A percentile compares a stretch with the other conserved stretches of the same genome.
These are phyloP conservation scores for Acropora yongei DNA, from an alignment of 64 coral and sea anemone species.

Conservation along the genomic window DNA sequence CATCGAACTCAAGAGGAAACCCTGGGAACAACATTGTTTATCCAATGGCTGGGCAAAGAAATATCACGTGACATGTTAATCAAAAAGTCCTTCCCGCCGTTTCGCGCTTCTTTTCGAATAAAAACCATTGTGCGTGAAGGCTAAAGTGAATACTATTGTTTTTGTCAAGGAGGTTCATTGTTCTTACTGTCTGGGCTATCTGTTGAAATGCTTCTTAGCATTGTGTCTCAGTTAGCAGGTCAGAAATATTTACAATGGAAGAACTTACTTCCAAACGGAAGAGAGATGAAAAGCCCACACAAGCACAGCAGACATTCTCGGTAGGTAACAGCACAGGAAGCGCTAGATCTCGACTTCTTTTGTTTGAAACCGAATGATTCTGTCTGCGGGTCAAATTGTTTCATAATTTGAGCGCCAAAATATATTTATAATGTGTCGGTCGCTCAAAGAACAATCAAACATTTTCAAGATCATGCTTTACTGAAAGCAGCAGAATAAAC, in stretches of 20 bases:
- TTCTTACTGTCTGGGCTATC: slow-evolving; percentile 52
- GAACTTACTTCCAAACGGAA: slow-evolving; percentile 44
- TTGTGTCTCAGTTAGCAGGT: slow-evolving; percentile 46
- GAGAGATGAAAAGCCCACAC: slow-evolving; percentile 25
- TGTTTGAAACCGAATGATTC: slow-evolving; percentile 28
- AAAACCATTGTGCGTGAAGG: slow-evolving; percentile 7
- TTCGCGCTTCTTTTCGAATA: slow-evolving; percentile 51
- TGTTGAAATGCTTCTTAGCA: slow-evolving; percentile 55
- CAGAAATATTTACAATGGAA: slow-evolving; percentile 56
- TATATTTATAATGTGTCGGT: background rate
- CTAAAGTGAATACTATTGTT: slow-evolving; percentile 1
- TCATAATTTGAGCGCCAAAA: slow-evolving; percentile 31
- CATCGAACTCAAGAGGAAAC: background rate
- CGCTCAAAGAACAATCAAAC: slow-evolving; percentile 9
- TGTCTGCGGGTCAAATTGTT: slow-evolving; percentile 9
- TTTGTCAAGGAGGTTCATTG: slow-evolving; percentile 40
- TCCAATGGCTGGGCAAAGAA: slow-evolving; percentile 28
- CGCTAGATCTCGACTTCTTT: slow-evolving; percentile 1
- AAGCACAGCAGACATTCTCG: slow-evolving; percentile 49
- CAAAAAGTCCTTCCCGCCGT: background rate
- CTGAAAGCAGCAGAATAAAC: background rate
- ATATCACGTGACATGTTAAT: slow-evolving; percentile 48
- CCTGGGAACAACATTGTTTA: slow-evolving; percentile 55
- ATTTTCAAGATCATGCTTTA: slow-evolving; percentile 4
- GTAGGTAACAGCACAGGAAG: slow-evolving; percentile 21